Evolutionary conservation across 2,113 vertebrate species (phyloP).

Genomic region (Morone saxatilis): DNA sequence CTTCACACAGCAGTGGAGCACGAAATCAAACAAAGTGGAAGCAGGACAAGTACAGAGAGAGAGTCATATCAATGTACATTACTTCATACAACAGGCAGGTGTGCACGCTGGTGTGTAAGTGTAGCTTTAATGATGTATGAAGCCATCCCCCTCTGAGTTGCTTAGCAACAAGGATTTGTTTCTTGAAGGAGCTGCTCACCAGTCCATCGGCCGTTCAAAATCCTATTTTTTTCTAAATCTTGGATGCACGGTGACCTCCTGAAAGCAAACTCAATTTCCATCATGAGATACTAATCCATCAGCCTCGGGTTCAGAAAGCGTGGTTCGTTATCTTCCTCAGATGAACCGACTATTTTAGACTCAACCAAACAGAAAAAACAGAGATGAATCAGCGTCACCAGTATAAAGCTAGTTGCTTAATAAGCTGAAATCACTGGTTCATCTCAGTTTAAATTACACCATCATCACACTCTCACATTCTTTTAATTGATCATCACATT

Average conservation of each 20-base stretch:
- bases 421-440: not conserved
- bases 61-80: not conserved
- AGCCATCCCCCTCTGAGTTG: slow-evolving; percentile 62
- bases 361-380: not conserved
- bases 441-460: not conserved
- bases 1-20: not conserved
- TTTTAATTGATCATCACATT: no score
- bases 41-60: not conserved
- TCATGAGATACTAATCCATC: not conserved
- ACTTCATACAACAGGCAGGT: slow-evolving; percentile 39
- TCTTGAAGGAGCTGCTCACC: slow-evolving; percentile 39
- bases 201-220: slow-evolving; percentile 1
- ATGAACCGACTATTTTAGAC: no score
- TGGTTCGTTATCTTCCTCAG: not conserved
- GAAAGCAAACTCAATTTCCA: not conserved
- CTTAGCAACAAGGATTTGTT: slow-evolving; percentile 76
- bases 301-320: not conserved
- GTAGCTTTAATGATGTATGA: slow-evolving; percentile 58
- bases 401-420: not conserved
- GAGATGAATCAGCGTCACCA: not conserved
- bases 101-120: not conserved
- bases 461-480: no score
- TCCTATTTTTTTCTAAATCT: not conserved
- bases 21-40: slow-evolving; percentile 21
- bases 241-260: not conserved